A percentile compares a stretch with the other conserved stretches of the same genome.
These are phyloP conservation scores for Eledona agricola DNA, from an alignment of 2,888 invertebrate species.

Conservation along the genomic window DNA sequence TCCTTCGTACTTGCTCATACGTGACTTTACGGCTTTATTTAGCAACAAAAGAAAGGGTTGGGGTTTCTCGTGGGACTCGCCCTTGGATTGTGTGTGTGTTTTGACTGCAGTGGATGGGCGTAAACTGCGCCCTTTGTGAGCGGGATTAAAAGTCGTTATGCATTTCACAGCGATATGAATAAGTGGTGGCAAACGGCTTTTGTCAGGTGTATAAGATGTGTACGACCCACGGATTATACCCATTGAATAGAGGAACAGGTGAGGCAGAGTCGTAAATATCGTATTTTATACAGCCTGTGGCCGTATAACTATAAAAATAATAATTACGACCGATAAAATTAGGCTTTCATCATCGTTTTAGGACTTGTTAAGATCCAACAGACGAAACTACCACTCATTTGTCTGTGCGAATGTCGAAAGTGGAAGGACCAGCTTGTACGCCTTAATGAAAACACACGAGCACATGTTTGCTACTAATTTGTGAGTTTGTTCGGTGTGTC, in stretches of 20 bases:
- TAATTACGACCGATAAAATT: constrained; percentile 53
- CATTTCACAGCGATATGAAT: constrained; percentile 48
- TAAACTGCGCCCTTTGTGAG: constrained; percentile 22
- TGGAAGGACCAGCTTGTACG: constrained; percentile 30
- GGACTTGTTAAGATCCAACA: constrained; percentile 44
- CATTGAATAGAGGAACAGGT: constrained; percentile 52
- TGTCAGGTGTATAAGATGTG: constrained; percentile 48
- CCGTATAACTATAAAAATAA: constrained; percentile 53
- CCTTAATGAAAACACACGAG: constrained; percentile 38
- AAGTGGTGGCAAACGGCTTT: constrained; percentile 48
- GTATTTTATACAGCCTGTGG: constrained; percentile 50
- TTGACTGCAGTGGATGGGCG: constrained; percentile 17
- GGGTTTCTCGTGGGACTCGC: constrained; percentile 9
- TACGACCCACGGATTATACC: constrained; percentile 45
- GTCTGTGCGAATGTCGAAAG: constrained; percentile 2
- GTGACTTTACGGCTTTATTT: too few species aligned
- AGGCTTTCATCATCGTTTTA: constrained; percentile 50
- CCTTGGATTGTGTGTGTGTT: constrained; percentile 15
- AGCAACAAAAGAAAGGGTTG: too few species aligned
- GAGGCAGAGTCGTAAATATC: constrained; percentile 52
- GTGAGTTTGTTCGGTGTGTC: constrained; percentile 57
- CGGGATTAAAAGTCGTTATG: constrained; percentile 47
- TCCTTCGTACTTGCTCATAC: constrained; percentile 13
- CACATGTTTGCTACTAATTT: constrained; percentile 59
- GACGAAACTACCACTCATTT: constrained; percentile 22